These are phyloP conservation scores for Temnothorax curvispinosus DNA, from an alignment of 1,140 invertebrate species.

Conservation along the genomic window DNA sequence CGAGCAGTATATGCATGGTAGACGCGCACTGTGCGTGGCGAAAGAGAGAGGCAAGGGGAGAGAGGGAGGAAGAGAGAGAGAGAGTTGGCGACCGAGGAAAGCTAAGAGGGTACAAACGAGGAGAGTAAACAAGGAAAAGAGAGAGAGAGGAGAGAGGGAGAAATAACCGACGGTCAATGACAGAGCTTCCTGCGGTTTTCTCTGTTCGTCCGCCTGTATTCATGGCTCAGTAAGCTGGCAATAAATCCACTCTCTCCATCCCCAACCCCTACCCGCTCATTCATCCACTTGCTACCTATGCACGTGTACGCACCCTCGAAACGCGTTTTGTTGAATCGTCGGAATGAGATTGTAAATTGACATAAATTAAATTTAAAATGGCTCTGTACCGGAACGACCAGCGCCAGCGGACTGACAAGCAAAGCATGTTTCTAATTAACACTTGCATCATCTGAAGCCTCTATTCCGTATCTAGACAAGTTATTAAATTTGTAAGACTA, in stretches of 20 bases:
- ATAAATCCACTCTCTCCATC: constrained; percentile 72
- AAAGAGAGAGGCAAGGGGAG: background rate
- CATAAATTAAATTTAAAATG: constrained; percentile 76
- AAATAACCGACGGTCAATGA: constrained; percentile 77
- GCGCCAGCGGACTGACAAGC: background rate
- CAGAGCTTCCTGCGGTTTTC: constrained; percentile 77
- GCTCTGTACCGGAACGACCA: background rate
- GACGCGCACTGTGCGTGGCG: background rate
- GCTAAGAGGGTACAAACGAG: background rate
- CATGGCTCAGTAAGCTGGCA: constrained; percentile 74
- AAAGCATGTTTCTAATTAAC: constrained; percentile 10
- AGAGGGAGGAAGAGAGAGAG: background rate
- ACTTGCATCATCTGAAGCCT: background rate
- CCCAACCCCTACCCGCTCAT: constrained; percentile 35
- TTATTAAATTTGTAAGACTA: background rate
- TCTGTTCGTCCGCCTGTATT: constrained; percentile 76
- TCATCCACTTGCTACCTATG: constrained; percentile 41
- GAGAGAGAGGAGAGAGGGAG: constrained; percentile 48
- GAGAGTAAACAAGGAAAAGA: background rate
- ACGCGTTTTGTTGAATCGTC: constrained; percentile 71
- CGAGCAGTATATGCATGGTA: background rate
- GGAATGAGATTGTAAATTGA: constrained; percentile 74
- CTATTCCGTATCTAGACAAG: background rate
- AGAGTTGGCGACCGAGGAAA: background rate
- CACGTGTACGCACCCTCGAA: constrained; percentile 50